Percentiles rank a stretch among this genome's conserved stretches.
Conservation (phyloP, 2,797 vertebrate genomes). For the Enteromius viviparus region DNA sequence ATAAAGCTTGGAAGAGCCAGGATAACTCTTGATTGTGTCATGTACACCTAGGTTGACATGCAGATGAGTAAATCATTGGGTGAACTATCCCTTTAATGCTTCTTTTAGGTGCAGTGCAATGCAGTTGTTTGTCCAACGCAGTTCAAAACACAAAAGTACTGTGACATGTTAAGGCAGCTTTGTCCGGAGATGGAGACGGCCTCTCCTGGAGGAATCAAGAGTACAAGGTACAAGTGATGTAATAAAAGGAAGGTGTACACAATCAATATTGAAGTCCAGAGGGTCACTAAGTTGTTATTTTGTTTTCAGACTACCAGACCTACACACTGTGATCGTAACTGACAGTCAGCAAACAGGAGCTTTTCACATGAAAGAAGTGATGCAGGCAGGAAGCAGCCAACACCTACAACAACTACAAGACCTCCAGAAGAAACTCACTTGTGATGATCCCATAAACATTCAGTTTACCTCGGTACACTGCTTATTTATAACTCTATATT, state of each 20-base stretch:
- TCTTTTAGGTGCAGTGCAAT: constrained; percentile 86
- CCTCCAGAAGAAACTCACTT: constrained; percentile 79
- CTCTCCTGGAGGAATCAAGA: constrained; percentile 82
- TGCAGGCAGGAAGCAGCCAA: constrained; percentile 81
- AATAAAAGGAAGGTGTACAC: background rate
- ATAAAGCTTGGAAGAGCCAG: background rate
- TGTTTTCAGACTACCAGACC: constrained; percentile 84
- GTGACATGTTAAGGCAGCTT: constrained; percentile 84
- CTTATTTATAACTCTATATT: background rate
- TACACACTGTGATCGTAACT: constrained; percentile 81
- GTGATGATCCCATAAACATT: constrained; percentile 90
- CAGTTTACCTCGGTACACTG: constrained; percentile 90
- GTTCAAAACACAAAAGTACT: constrained; percentile 89
- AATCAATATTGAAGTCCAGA: background rate
- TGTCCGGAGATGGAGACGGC: constrained; percentile 87
- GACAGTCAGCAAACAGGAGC: constrained; percentile 84
- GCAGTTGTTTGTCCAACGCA: constrained; percentile 86
- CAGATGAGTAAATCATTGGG: background rate
- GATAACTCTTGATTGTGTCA: background rate
- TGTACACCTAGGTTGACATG: background rate
- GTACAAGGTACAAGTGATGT: constrained; percentile 77
- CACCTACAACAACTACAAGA: constrained; percentile 77
- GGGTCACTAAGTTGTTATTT: background rate
- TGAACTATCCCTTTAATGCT: background rate
- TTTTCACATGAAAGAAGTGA: constrained; percentile 83